These are phyloP conservation scores for Emydoidea blandingii DNA, from an alignment of 2,797 vertebrate species.

Conservation along the genomic window DNA sequence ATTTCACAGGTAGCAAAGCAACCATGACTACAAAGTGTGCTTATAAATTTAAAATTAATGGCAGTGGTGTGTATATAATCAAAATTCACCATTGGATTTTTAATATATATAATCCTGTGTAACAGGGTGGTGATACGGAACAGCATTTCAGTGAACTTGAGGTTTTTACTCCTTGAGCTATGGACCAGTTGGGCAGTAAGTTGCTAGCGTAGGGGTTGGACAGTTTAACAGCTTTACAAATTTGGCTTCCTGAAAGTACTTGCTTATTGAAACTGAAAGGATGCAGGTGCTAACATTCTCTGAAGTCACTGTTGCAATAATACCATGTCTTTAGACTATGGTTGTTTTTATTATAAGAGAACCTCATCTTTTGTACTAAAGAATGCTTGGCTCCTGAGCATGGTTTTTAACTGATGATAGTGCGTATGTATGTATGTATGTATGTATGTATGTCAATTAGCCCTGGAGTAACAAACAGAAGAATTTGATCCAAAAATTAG, in stretches of 20 bases:
- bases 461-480: conserved; percentile 51
- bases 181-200: neutral
- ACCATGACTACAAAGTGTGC: neutral
- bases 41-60: neutral
- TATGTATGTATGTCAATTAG: conserved; percentile 43
- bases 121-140: neutral
- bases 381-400: conserved; percentile 43
- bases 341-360: conserved; percentile 44
- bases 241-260: neutral
- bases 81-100: neutral
- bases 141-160: neutral
- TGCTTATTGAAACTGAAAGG: neutral
- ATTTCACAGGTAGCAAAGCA: neutral
- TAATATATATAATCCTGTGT: neutral
- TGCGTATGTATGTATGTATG: conserved; percentile 26
- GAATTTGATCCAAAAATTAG: conserved; percentile 51
- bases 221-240: neutral
- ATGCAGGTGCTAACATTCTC: neutral
- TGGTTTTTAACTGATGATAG: conserved; percentile 23
- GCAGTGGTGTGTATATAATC: neutral
- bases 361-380: conserved; percentile 28
- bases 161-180: neutral
- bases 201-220: neutral
- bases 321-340: conserved; percentile 9
- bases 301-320: neutral